Base-by-base conservation (phyloP, 2,113 vertebrate genomes). In the Macheiramphus alcinus region DNA sequence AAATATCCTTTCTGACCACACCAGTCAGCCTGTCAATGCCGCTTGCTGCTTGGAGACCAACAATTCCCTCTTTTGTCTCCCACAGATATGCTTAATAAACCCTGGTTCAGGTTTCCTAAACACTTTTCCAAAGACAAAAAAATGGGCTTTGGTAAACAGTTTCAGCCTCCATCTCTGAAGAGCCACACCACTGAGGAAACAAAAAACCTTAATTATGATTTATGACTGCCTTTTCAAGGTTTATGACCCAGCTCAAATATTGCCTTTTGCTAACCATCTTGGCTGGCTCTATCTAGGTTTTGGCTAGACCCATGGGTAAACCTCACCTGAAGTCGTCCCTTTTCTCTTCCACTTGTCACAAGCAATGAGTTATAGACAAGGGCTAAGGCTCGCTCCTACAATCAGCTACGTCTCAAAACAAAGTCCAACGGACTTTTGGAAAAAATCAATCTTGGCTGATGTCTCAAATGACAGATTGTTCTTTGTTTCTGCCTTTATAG, bases 191-290 rank as follows among this genome's bases (percentile, higher is more conserved):
- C 34, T 0, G 2, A 96, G 71, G 86, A 94, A 95, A 95, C 13
- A 2, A 91, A 93, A 95, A 82, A 13, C 48, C 71, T 80, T 87
- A 95, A 96, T 95, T 92, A 96, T 93, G 91, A 96, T 97, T 95
- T 94, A 95, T 93, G 78, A 47, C 73, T 50, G 70, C 70, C 53
- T 91, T 91, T 95, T 84, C 91, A 70, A 80, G 71, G 80, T 90
- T 94, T 94, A 95, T 82, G 87, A 95, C 42, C 91, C 86, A 87
- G 93, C 74, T 97, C 84, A 96, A 87, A 88, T 68, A 94, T 11
- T 91, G 91, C 84, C 66, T 90, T 91, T 95, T 79, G 53, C 87
- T 94, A 95, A 93, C 86, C 81, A 82, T 58, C 23, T 27, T 80
- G 84, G 81, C 86, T 88, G 65, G 23, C 50, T 87, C 62, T 40